Evolutionary conservation across 2,888 invertebrate species (phyloP).

Genomic region (Hymenopus coronatus): DNA sequence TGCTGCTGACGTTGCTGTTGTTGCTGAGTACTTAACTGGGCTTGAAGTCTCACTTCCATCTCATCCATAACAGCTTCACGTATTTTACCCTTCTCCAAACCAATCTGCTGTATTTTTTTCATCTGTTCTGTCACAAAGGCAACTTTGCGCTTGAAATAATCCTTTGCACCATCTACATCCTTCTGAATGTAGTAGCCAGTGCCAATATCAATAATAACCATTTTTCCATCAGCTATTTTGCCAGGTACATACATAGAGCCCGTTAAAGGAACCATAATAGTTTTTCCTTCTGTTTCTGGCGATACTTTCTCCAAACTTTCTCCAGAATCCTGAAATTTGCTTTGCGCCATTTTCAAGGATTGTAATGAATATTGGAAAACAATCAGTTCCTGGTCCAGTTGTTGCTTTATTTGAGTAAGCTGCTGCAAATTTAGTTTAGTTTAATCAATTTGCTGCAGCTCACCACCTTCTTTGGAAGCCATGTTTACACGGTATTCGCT

Average conservation of each 20-base stretch:
- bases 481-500: background rate
- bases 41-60: slow-evolving; percentile 70
- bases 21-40: slow-evolving; percentile 45
- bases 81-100: slow-evolving; percentile 79
- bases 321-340: slow-evolving; percentile 84
- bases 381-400: slow-evolving; percentile 85
- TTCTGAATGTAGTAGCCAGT: slow-evolving; percentile 96
- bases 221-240: slow-evolving; percentile 75
- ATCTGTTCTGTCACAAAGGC: slow-evolving; percentile 91
- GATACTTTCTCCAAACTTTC: slow-evolving; percentile 79
- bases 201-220: slow-evolving; percentile 92
- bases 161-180: slow-evolving; percentile 78
- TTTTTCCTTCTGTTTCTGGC: slow-evolving; percentile 72
- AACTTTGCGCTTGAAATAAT: slow-evolving; percentile 89
- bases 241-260: slow-evolving; percentile 98
- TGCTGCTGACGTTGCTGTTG: slow-evolving; percentile 38
- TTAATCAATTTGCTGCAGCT: slow-evolving; percentile 75
- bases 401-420: slow-evolving; percentile 79
- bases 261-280: slow-evolving; percentile 89
- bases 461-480: slow-evolving; percentile 51
- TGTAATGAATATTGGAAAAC: slow-evolving; percentile 88
- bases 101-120: slow-evolving; percentile 83
- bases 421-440: slow-evolving; percentile 76
- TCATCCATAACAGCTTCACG: slow-evolving; percentile 69
- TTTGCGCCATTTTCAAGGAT: slow-evolving; percentile 85